A percentile compares a stretch with the other conserved stretches of the same genome.
Conservation (phyloP, 2,113 vertebrate species). For the Scophthalmus maximus region DNA sequence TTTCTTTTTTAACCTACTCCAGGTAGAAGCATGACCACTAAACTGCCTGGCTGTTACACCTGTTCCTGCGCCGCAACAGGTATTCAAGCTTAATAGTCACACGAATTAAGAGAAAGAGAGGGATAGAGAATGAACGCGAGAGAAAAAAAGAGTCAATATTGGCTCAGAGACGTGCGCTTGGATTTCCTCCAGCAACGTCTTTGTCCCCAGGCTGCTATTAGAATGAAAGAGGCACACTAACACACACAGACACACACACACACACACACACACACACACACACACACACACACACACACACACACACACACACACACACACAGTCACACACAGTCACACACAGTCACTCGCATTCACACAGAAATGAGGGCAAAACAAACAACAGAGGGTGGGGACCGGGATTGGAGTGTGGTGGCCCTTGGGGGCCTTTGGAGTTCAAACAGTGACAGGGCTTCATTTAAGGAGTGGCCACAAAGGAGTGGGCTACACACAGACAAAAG, state of each 20-base stretch:
- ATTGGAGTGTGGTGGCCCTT: conserved; percentile 60
- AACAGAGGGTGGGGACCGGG: conserved; percentile 67
- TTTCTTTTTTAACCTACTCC: background rate
- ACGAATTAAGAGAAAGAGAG: conserved; percentile 25
- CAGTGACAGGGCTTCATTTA: conserved; percentile 53
- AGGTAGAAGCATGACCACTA: background rate
- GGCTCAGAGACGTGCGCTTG: conserved; percentile 60
- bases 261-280: conserved; percentile 28
- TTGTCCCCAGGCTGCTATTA: conserved; percentile 61
- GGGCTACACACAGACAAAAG: conserved; percentile 55
- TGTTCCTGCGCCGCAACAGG: conserved; percentile 23
- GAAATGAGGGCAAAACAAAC: conserved; percentile 82
- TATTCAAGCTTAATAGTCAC: conserved; percentile 18
- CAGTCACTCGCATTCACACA: conserved; percentile 55
- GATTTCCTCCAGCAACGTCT: conserved; percentile 67
- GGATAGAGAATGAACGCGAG: conserved; percentile 16
- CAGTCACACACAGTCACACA: conserved; percentile 35
- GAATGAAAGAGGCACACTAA: conserved; percentile 55
- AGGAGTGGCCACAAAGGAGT: conserved; percentile 74
- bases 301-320: conserved; percentile 38
- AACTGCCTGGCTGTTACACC: conserved; percentile 30
- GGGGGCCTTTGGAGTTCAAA: conserved; percentile 72
- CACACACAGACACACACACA: conserved; percentile 41
- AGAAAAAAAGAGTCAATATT: conserved; percentile 69
- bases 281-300: conserved; percentile 62